phyloP scores from a whole-genome alignment of 2,888 invertebrate genomes.

The Temnothorax ravouxi region DNA sequence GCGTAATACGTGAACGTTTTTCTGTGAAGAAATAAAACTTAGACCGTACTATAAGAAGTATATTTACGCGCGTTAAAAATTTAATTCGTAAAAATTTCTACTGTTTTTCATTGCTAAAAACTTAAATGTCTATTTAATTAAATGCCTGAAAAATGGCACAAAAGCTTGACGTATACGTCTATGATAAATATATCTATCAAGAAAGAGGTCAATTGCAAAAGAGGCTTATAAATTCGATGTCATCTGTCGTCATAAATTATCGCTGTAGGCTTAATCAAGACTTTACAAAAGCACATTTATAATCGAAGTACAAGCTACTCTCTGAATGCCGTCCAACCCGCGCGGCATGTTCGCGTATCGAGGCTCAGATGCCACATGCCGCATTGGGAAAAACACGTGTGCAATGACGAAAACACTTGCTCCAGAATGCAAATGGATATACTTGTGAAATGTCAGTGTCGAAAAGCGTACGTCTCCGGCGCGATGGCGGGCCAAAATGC shows the following conservation, averaged over 20 bases:
- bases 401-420: constrained; percentile 74
- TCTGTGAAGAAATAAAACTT: neutral
- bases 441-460: constrained; percentile 42
- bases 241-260: constrained; percentile 42
- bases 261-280: constrained; percentile 27
- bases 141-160: neutral
- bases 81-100: neutral
- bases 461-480: constrained; percentile 18
- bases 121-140: neutral
- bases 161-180: neutral
- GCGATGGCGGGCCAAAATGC: neutral
- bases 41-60: neutral
- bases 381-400: constrained; percentile 69
- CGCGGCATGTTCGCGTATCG: constrained; percentile 1
- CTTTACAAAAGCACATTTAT: constrained; percentile 39
- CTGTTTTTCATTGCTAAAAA: neutral
- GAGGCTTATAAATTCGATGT: constrained; percentile 12
- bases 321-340: constrained; percentile 27
- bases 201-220: constrained; percentile 51
- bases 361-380: constrained; percentile 43
- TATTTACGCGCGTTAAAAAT: neutral
- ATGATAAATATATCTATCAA: constrained; percentile 12
- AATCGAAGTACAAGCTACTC: constrained; percentile 13
- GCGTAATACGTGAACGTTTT: neutral
- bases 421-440: constrained; percentile 71